Base-by-base conservation (phyloP, 2,113 vertebrate species). In the Proterorhinus semilunaris region DNA sequence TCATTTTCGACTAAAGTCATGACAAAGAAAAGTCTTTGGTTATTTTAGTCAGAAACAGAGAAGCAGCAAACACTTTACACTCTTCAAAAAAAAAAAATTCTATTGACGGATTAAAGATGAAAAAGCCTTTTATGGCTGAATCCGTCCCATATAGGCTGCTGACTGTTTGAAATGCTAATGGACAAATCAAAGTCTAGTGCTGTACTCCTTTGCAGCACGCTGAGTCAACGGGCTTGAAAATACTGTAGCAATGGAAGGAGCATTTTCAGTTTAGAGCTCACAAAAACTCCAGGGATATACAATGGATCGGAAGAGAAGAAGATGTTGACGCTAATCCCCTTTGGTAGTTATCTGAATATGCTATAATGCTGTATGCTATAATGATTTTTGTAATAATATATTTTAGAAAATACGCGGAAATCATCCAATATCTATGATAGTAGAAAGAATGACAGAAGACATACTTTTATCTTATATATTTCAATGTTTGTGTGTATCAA, bases 41-140 rank as follows among this genome's bases (percentile, higher is more conserved):
- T 62, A 43, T 52, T 57, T 62, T 66, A 65, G 44, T 53, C 47
- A 63, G 17, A 66, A 52, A 9, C 7, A 52, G 16, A 67, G 71
- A 66, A 64, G 65, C 8, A 51, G 17, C 15, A 44, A 1, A 17
- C 0, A 47, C 21, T 36, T 10, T 6, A 57, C 52, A 66, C 42
- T 46, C 46, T 65, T 50, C n/a, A n/a, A n/a, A n/a, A n/a, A n/a
- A n/a, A n/a, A n/a, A n/a, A n/a, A n/a, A n/a, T n/a, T 45, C 8
- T 36, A 57, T 44, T 62, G 43, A 61, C 62, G 7, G n/a, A 61
- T 68, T 11, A 62, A 57, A 71, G 3, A 45, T 0, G 52, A 57
- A 43, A 27, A 21, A 15, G 36, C 7, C n/a, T 74, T 43, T 2
- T 64, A 36, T 27, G 16, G 4, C 49, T 12, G 43, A 47, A 1